phyloP scores from a whole-genome alignment of 1,140 invertebrate species.

The Lepidostoma basale region DNA sequence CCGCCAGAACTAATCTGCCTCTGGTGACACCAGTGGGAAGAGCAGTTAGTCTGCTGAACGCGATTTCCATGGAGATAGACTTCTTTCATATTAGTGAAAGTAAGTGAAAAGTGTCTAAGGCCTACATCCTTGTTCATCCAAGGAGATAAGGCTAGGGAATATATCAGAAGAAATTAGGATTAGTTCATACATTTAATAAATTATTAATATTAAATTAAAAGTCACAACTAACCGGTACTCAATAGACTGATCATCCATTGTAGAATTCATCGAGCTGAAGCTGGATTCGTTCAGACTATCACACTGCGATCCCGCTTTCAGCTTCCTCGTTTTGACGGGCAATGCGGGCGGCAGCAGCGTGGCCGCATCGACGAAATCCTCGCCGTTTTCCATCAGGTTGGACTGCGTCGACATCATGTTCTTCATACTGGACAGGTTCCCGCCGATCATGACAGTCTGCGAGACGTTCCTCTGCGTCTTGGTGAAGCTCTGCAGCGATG shows the following conservation, averaged over 20 bases:
- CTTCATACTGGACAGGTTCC: slow-evolving; percentile 23
- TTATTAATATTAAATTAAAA: no score
- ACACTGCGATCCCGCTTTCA: slow-evolving; percentile 27
- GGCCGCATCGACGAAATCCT: slow-evolving; percentile 22
- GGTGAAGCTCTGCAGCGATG: slow-evolving; percentile 65
- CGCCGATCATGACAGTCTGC: slow-evolving; percentile 14
- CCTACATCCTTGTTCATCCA: no score
- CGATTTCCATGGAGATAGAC: no score
- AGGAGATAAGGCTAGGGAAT: no score
- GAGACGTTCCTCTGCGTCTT: slow-evolving; percentile 48
- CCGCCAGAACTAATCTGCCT: no score
- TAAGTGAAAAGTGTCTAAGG: no score
- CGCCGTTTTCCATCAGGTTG: slow-evolving; percentile 23
- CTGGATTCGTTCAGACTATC: slow-evolving; percentile 31
- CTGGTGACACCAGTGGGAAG: no score
- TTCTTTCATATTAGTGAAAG: no score
- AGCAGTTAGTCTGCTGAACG: no score
- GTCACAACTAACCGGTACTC: slow-evolving; percentile 32
- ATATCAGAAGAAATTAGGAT: no score
- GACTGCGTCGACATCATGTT: slow-evolving; percentile 11
- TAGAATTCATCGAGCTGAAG: slow-evolving; percentile 10
- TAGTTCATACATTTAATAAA: no score
- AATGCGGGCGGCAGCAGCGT: slow-evolving; percentile 54
- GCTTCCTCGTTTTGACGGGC: slow-evolving; percentile 55
- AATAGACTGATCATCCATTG: slow-evolving; percentile 36